Evolutionary conservation across 2,888 invertebrate species (phyloP), one percentile per base, ranked within the genome.

Genomic region (Lamellibrachia columna): DNA sequence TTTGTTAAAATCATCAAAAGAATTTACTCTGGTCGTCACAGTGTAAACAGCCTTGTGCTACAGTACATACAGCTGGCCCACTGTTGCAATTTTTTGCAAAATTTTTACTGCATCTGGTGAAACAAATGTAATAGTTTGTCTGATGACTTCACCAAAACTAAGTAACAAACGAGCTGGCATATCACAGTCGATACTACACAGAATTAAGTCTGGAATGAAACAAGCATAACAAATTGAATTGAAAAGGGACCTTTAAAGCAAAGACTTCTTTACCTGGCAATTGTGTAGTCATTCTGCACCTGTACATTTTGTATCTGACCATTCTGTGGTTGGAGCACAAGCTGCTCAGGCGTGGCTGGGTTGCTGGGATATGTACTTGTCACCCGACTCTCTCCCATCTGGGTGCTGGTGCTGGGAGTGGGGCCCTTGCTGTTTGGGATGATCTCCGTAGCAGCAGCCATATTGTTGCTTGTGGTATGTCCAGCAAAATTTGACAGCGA

Each of bases 281-380:
- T 92, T 53, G 92, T 92, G 92, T 28, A 93, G 92, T 92, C 92
- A 58, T 15, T 52, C 40, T 40, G 53, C 7, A 15, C 11, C 11
- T 53, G 75, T 28, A n/a, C 53, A 53, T 58, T 22, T 91, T 15
- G 90, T 22, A 52, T 15, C 9, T 9, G 90, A 52, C 53, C 91
- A 53, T 91, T 52, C n/a, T 53, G 91, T 53, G 53, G 15, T 53
- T 53, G 53, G 11, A 1, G 40, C n/a, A n/a, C 91, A 40, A 9
- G 53, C 52, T 52, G 28, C 90, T 92, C 93, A 2, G 93, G 93
- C 8, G 93, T 93, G 3, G 92, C 90, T 11, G 93, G 93, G 92
- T 90, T 91, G 28, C 90, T 92, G 90, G 90, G 92, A 91, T 93
- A 90, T 7, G 93, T 91, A 53, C 93, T 93, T 22, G 91, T 93